Conservation (phyloP, 1,140 invertebrate genomes). For the Anastatus disparis region DNA sequence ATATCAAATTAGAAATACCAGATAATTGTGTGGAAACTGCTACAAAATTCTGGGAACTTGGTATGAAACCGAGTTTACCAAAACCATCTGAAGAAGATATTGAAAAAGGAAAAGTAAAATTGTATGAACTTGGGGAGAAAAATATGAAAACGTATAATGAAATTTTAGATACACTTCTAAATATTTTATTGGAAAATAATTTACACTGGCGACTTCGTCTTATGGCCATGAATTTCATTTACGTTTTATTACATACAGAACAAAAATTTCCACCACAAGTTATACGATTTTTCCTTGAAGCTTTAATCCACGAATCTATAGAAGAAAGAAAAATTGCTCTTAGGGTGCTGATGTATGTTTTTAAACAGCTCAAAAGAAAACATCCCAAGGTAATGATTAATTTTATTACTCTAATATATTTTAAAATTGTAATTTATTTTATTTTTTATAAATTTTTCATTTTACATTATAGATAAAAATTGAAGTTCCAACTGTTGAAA, state of each 20-base stretch:
- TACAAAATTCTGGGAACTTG: constrained; percentile 60
- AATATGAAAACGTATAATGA: constrained; percentile 71
- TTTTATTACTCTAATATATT: constrained; percentile 1
- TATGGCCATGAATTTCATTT: constrained; percentile 79
- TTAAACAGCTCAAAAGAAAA: constrained; percentile 81
- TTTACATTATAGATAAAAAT: not conserved
- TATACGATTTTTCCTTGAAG: constrained; percentile 75
- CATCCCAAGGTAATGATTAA: constrained; percentile 63
- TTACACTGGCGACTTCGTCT: constrained; percentile 85
- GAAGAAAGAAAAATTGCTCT: constrained; percentile 79
- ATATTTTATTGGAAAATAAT: constrained; percentile 73
- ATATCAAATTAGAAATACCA: constrained; percentile 70
- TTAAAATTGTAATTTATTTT: no score
- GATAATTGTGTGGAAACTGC: constrained; percentile 68
- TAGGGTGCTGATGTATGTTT: constrained; percentile 72
- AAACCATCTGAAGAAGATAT: constrained; percentile 60
- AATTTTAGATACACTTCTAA: constrained; percentile 73
- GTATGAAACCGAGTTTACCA: constrained; percentile 50
- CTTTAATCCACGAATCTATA: constrained; percentile 81
- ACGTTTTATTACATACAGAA: constrained; percentile 77
- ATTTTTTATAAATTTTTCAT: no score
- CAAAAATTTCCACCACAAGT: constrained; percentile 72
- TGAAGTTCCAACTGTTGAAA: not conserved
- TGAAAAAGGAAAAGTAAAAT: constrained; percentile 56
- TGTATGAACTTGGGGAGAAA: constrained; percentile 60